A percentile compares a stretch with the other conserved stretches of the same genome.
Evolutionary conservation across 2,797 vertebrate species (phyloP).

Genomic region (Myotis pilosus): DNA sequence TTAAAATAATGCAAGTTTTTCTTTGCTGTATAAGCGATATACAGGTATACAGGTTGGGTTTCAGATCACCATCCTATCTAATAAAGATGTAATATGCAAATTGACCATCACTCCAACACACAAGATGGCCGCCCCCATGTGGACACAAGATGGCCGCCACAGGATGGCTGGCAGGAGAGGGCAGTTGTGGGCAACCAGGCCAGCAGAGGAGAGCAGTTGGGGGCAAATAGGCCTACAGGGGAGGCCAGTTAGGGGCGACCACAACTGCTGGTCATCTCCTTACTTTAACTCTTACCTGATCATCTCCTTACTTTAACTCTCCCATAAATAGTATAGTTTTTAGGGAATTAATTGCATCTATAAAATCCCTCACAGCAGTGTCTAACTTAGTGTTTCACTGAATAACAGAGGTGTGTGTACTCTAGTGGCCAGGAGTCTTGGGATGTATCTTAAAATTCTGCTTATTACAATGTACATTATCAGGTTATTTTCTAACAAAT

Average conservation of each 20-base stretch:
- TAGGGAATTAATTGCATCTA: background rate
- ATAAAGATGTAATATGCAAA: too few species aligned
- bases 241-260: too few species aligned
- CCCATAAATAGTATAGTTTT: background rate
- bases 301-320: background rate
- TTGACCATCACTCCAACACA: too few species aligned
- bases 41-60: background rate
- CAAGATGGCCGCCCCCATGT: too few species aligned
- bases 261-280: too few species aligned
- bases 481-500: too few species aligned
- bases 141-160: too few species aligned
- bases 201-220: too few species aligned
- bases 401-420: background rate
- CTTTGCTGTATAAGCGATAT: background rate
- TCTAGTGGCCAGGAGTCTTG: background rate
- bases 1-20: slow-evolving; percentile 4
- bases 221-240: too few species aligned
- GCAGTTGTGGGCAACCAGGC: too few species aligned
- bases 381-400: background rate
- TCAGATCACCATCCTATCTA: too few species aligned
- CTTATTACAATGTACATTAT: background rate
- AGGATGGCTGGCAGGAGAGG: too few species aligned
- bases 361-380: background rate
- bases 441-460: background rate
- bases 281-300: background rate